phyloP scores from a whole-genome alignment of 2,797 vertebrate genomes.

The Notolabrus celidotus region DNA sequence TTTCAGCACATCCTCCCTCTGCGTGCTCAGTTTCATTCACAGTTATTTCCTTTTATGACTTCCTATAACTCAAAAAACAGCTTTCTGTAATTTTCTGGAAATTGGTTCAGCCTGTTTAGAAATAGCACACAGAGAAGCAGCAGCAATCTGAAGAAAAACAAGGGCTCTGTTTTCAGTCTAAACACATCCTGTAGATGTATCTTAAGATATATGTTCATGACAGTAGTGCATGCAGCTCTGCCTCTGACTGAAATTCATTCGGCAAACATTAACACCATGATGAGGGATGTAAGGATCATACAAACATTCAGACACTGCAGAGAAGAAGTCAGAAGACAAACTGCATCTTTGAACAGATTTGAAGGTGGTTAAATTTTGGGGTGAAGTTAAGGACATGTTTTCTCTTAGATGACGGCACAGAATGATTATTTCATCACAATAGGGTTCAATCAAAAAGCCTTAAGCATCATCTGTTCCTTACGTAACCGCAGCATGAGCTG shows the following conservation, averaged over 20 bases:
- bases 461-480: neutral
- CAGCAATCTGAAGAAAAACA: neutral
- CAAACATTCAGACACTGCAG: no score
- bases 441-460: neutral
- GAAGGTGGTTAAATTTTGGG: no score
- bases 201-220: neutral
- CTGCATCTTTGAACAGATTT: no score
- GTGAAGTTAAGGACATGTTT: no score
- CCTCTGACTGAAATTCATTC: neutral
- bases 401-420: no score
- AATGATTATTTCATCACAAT: neutral
- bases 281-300: no score
- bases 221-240: neutral
- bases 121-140: neutral
- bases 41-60: constrained; percentile 7
- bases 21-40: neutral
- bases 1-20: neutral
- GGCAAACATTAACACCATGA: no score
- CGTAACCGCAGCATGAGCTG: neutral
- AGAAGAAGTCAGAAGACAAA: no score
- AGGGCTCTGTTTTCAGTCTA: no score
- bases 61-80: neutral
- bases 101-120: neutral
- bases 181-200: no score
- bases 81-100: neutral